These are phyloP conservation scores for Macrotis lagotis DNA, from an alignment of 2,113 vertebrate species.

Conservation along the genomic window DNA sequence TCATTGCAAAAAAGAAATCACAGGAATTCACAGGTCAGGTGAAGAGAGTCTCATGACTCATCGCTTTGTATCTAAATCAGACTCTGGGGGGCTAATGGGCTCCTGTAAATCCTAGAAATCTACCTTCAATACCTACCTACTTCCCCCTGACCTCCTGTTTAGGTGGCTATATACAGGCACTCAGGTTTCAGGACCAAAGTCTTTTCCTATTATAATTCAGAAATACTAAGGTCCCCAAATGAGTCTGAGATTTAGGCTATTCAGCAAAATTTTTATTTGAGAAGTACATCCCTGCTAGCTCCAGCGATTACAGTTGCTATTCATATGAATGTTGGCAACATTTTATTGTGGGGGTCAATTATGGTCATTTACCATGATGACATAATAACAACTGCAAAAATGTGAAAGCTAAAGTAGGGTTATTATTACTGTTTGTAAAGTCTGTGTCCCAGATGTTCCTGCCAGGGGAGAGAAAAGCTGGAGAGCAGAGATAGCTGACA, in stretches of 20 bases:
- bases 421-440: conserved; percentile 68
- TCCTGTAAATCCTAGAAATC: conserved; percentile 47
- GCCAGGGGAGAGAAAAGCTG: conserved; percentile 63
- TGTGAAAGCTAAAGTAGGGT: conserved; percentile 55
- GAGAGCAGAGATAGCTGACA: conserved; percentile 55
- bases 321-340: conserved; percentile 59
- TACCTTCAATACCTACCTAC: conserved; percentile 42
- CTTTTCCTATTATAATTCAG: conserved; percentile 60
- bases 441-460: conserved; percentile 66
- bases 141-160: conserved; percentile 7
- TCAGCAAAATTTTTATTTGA: conserved; percentile 78
- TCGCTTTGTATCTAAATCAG: conserved; percentile 40
- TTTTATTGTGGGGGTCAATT: conserved; percentile 64
- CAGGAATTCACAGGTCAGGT: background rate
- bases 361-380: conserved; percentile 70
- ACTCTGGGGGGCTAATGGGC: conserved; percentile 22
- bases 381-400: conserved; percentile 72
- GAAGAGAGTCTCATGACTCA: conserved; percentile 33
- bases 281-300: conserved; percentile 74
- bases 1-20: conserved; percentile 37
- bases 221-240: conserved; percentile 68
- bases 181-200: conserved; percentile 70
- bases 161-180: conserved; percentile 3
- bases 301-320: conserved; percentile 66
- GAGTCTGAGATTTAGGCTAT: conserved; percentile 70